Conservation (phyloP, 1,140 invertebrate genomes). For the Leptopilina boulardi region DNA sequence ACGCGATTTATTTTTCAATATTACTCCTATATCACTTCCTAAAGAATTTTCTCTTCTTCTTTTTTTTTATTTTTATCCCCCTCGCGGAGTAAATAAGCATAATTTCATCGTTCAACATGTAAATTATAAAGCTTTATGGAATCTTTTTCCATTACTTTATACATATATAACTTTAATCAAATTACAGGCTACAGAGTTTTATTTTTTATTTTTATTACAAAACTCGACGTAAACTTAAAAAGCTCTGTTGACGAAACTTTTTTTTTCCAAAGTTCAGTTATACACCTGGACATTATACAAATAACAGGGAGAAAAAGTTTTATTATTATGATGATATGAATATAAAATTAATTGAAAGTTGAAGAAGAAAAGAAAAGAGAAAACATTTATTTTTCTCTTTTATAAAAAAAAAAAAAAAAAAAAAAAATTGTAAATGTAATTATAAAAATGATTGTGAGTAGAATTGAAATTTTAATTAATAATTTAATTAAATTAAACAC, state of each 20-base stretch:
- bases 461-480: neutral
- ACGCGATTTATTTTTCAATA: conserved; percentile 5
- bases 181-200: conserved; percentile 1
- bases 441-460: neutral
- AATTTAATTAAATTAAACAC: too few species aligned
- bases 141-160: neutral
- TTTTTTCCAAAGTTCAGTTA: neutral
- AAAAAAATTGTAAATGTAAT: neutral
- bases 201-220: neutral
- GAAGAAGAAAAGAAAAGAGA: too few species aligned
- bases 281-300: neutral
- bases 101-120: neutral
- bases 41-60: neutral
- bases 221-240: neutral
- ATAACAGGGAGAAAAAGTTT: neutral
- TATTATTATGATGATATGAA: neutral
- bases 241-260: neutral
- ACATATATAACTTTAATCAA: neutral
- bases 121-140: neutral
- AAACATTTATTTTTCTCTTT: neutral
- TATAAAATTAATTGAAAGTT: neutral
- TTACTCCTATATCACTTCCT: neutral
- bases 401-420: too few species aligned
- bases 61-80: neutral
- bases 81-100: neutral